Base-by-base conservation (phyloP, 2,888 invertebrate species). In the Xestia rhomboidea region DNA sequence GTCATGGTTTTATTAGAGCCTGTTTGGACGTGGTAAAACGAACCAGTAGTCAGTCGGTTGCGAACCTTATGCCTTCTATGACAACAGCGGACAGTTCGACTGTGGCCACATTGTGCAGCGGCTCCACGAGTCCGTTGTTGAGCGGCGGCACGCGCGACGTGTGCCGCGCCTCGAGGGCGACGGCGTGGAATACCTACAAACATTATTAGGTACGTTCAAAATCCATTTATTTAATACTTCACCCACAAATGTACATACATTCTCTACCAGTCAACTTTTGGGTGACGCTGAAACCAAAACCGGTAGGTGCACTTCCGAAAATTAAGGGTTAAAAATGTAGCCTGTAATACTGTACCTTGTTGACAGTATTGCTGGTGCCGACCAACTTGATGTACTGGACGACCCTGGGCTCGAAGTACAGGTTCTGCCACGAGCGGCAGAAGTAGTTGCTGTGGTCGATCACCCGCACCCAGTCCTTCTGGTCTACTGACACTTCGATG, bases 371-470 rank as follows among this genome's bases (percentile, higher is more conserved):
- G 94, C 99, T 98, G 34, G 99, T 99, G 88, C 99, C 99, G 73
- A 98, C 98, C 80, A 98, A 96, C 88, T 97, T 97, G 87, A 98
- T 98, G 93, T 97, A 98, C 95, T 98, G 98, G 82, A 99, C 99
- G 73, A 99, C 99, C 79, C 99, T 96, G 54, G 98, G 97, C 88
- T 98, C 97, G 95, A 99, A 99, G 96, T 98, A 99, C 69, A 99
- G 97, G 93, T 98, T 98, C 96, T 99, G 99, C 99, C 99, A 99
- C 30, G 99, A 99, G 80, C 99, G 98, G 94, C 99, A 99, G 93
- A 98, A 98, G 96, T 98, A 99, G 85, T 98, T 97, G 84, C 98
- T 98, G 97, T 99, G 98, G 96, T 99, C 99, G 82, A 99, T 97
- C 74, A 99, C 98, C 79, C 98, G 97, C 82, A 98, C 98, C 99